These are phyloP conservation scores for Numida meleagris DNA, from an alignment of 2,113 vertebrate genomes.

Conservation along the genomic window DNA sequence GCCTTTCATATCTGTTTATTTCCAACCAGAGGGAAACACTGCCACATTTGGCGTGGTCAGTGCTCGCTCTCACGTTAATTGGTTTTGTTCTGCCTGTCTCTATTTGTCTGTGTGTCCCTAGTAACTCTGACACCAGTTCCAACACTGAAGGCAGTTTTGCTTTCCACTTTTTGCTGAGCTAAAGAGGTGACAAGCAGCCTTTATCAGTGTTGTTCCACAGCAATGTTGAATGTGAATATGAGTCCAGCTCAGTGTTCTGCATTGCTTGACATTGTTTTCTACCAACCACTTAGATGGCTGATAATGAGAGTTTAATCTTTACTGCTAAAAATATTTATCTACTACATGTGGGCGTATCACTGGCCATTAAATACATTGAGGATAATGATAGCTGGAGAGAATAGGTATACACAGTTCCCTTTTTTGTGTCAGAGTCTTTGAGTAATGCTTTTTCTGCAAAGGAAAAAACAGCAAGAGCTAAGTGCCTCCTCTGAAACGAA, in stretches of 20 bases:
- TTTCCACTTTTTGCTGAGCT: neutral
- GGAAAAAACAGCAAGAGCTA: neutral
- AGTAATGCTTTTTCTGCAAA: neutral
- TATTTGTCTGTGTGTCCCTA: neutral
- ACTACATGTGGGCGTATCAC: neutral
- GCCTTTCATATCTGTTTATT: neutral
- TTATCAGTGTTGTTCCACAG: neutral
- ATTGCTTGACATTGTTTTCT: neutral
- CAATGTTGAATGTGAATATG: neutral
- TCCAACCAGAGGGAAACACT: neutral
- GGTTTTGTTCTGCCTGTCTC: constrained; percentile 31
- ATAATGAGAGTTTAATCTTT: neutral
- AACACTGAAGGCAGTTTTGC: neutral
- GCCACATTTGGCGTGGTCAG: neutral
- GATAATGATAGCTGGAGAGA: neutral
- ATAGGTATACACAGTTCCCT: neutral
- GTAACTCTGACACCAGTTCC: neutral
- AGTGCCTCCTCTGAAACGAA: neutral
- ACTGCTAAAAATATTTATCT: neutral
- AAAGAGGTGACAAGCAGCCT: neutral
- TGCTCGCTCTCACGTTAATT: neutral
- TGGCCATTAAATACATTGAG: accelerated
- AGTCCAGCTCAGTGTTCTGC: accelerated
- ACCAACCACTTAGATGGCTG: neutral
- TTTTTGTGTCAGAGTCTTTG: neutral